Evolutionary conservation across 2,888 invertebrate species (phyloP).

Genomic region (Pyrrhosoma nymphula): DNA sequence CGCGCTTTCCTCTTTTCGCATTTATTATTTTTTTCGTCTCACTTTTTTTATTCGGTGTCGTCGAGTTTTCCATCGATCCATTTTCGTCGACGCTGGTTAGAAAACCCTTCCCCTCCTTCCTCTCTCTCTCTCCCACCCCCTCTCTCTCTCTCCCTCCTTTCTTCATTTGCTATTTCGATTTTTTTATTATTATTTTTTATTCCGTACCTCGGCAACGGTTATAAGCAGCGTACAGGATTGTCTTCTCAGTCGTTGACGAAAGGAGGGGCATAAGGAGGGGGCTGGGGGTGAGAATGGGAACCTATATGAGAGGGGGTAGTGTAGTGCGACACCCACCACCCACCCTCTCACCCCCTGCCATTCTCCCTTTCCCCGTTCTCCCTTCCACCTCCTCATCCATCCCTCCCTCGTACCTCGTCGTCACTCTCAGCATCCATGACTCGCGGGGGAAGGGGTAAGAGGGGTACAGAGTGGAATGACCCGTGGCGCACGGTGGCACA

Average conservation of each 20-base stretch:
- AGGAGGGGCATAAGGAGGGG: no score
- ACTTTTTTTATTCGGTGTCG: not conserved
- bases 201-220: not conserved
- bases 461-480: not conserved
- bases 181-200: not conserved
- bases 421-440: not conserved
- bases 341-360: not conserved
- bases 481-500: not conserved
- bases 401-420: not conserved
- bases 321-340: not conserved
- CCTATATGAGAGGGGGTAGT: not conserved
- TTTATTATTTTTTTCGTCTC: not conserved
- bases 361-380: not conserved
- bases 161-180: conserved; percentile 10
- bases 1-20: not conserved
- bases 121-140: not conserved
- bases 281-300: no score
- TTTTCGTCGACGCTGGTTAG: not conserved
- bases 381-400: not conserved
- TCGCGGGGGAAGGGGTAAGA: not conserved
- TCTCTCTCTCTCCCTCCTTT: not conserved
- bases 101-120: not conserved
- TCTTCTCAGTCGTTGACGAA: not conserved
- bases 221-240: not conserved
- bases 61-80: conserved; percentile 36